These are phyloP conservation scores for Microtus montanus DNA, from an alignment of 2,113 vertebrate species.

Conservation along the genomic window DNA sequence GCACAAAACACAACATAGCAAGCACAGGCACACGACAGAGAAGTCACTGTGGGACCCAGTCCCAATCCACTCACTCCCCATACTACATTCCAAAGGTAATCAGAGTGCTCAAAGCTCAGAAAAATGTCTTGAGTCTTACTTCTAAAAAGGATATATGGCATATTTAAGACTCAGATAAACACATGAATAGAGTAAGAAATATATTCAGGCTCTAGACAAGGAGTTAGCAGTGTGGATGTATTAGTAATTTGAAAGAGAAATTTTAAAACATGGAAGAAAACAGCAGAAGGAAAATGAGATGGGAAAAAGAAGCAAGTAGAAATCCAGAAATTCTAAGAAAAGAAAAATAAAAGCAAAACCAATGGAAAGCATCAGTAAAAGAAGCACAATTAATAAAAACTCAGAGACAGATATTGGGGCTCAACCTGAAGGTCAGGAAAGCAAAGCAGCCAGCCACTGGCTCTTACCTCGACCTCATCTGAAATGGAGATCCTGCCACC, in stretches of 20 bases:
- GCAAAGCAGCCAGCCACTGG: too few species aligned
- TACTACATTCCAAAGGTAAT: not conserved
- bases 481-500: too few species aligned
- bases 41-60: not conserved
- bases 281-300: not conserved
- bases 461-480: too few species aligned
- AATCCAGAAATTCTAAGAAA: not conserved
- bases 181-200: not conserved
- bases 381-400: too few species aligned
- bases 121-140: not conserved
- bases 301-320: not conserved
- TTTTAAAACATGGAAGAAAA: not conserved
- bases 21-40: not conserved
- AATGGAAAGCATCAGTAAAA: not conserved
- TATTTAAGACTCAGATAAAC: not conserved
- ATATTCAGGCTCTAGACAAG: not conserved
- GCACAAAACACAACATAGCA: not conserved
- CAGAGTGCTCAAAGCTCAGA: not conserved
- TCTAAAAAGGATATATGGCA: not conserved
- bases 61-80: not conserved
- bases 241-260: not conserved
- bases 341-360: not conserved
- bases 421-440: too few species aligned
- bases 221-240: not conserved
- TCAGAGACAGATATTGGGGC: too few species aligned